Conservation (phyloP, 2,113 vertebrate species). For the Strix aluco region DNA sequence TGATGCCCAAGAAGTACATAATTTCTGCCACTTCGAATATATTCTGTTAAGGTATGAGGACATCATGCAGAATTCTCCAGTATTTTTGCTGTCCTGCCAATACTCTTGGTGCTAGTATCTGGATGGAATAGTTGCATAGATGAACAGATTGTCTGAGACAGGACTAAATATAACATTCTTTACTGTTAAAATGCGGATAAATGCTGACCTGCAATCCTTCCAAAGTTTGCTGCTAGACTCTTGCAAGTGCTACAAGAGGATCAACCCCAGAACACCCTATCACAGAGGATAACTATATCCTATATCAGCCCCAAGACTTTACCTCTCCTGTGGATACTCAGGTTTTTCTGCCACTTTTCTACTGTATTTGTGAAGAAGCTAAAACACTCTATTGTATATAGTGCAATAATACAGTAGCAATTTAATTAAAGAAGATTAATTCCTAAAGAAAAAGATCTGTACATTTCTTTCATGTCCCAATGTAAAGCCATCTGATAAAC, state of each 20-base stretch:
- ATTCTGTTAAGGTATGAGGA: neutral
- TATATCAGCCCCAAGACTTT: neutral
- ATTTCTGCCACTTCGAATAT: neutral
- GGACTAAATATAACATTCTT: neutral
- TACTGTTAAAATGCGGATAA: neutral
- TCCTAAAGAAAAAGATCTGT: neutral
- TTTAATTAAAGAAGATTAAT: neutral
- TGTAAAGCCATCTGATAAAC: neutral
- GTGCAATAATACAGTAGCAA: neutral
- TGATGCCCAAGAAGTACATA: neutral
- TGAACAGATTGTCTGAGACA: neutral
- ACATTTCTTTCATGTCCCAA: neutral
- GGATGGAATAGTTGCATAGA: neutral
- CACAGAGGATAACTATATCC: neutral
- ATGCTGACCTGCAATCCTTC: neutral
- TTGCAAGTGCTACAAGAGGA: neutral
- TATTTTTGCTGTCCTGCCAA: neutral
- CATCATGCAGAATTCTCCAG: neutral
- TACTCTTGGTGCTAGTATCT: neutral
- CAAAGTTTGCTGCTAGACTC: neutral
- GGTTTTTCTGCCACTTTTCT: neutral
- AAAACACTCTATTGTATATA: neutral
- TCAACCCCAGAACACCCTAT: neutral
- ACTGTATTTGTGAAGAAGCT: neutral
- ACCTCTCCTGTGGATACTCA: neutral